phyloP scores from a whole-genome alignment of 2,888 invertebrate genomes.

The Rhingia rostrata region DNA sequence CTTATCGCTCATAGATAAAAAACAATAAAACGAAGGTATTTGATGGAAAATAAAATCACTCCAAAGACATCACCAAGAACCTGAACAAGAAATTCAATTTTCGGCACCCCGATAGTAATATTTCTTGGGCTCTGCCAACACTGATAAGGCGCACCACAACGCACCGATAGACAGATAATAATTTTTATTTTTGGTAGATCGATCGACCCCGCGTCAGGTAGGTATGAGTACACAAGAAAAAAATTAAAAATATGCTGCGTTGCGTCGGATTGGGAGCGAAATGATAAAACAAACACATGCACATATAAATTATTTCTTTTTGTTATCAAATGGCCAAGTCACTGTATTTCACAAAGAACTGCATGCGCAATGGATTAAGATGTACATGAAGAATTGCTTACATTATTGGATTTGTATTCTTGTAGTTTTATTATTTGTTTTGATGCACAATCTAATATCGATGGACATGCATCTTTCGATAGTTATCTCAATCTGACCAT shows the following conservation, averaged over 20 bases:
- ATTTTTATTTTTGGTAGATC: conserved; percentile 25
- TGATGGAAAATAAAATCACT: conserved; percentile 48
- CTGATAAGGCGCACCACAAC: conserved; percentile 56
- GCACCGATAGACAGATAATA: conserved; percentile 54
- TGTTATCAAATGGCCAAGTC: conserved; percentile 18
- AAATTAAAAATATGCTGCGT: conserved; percentile 10
- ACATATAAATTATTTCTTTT: conserved; percentile 11
- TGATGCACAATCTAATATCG: conserved; percentile 52
- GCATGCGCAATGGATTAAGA: conserved; percentile 36
- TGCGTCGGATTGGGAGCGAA: conserved; percentile 41
- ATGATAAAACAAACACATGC: conserved; percentile 48
- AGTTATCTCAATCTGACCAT: conserved; percentile 35
- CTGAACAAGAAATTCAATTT: conserved; percentile 30
- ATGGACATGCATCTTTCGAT: conserved; percentile 56
- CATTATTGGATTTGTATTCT: conserved; percentile 21
- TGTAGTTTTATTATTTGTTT: conserved; percentile 1
- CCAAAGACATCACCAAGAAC: conserved; percentile 46
- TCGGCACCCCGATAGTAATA: conserved; percentile 58
- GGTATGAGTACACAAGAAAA: conserved; percentile 6
- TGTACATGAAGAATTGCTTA: conserved; percentile 38
- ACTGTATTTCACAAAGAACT: conserved; percentile 32
- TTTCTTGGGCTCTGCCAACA: conserved; percentile 48
- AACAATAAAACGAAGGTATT: conserved; percentile 29
- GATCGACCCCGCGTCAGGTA: conserved; percentile 67
- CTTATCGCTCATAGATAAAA: conserved; percentile 59